A percentile compares a stretch with the other conserved stretches of the same genome.
Conservation (phyloP, 37 sponge, comb jelly and placozoan genomes). For the Amphimedon queenslandica region DNA sequence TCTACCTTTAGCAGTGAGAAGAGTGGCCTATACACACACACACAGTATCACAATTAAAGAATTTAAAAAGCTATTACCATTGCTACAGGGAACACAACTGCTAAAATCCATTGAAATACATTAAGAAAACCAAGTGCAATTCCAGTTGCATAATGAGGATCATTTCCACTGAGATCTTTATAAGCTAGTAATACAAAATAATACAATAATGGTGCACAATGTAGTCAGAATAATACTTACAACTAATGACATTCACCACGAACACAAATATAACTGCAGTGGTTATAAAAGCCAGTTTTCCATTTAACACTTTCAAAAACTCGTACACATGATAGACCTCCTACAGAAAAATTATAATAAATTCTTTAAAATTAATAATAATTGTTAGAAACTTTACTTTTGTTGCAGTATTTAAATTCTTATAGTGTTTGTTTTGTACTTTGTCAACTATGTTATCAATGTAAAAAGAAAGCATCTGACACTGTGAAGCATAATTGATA, state of each 20-base stretch:
- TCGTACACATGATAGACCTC: conserved; percentile 34
- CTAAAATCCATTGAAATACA: conserved; percentile 47
- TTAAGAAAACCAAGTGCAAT: conserved; percentile 42
- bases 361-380: neutral
- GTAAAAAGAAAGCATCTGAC: conserved; percentile 56
- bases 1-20: conserved; percentile 44
- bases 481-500: conserved; percentile 54
- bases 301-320: conserved; percentile 47
- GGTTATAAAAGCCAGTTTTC: conserved; percentile 36
- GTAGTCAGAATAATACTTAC: too few species aligned
- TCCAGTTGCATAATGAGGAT: neutral
- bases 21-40: conserved; percentile 48
- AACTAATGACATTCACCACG: conserved; percentile 19
- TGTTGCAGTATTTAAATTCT: conserved; percentile 39
- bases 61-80: conserved; percentile 27
- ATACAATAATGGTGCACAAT: too few species aligned
- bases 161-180: neutral
- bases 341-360: neutral
- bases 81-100: conserved; percentile 33
- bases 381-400: conserved; percentile 38
- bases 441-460: conserved; percentile 48
- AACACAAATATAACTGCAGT: conserved; percentile 53
- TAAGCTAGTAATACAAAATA: too few species aligned
- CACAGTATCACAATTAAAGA: neutral
- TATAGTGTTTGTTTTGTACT: conserved; percentile 34